Base-by-base conservation (phyloP, 2,113 vertebrate genomes). In the Limnothrissa miodon region DNA sequence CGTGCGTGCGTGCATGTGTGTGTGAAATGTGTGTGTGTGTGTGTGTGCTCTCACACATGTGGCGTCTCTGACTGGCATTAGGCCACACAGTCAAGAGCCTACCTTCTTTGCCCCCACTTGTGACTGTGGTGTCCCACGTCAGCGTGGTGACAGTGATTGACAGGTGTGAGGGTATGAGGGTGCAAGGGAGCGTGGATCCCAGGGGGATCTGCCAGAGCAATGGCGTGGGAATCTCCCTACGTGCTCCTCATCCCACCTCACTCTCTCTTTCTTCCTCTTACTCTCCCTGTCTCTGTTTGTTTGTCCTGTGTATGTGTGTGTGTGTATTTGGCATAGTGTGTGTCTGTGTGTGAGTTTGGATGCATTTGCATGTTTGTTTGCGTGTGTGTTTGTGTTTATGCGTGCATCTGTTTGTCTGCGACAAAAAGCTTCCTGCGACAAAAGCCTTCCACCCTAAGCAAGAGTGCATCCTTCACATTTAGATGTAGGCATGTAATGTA, bases 71-170 rank as follows among this genome's bases (percentile, higher is more conserved):
- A 80, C 59, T 84, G 82, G 81, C 86, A 83, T 79, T n/a, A 2
- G 25, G 29, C 78, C 53, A 66, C n/a, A 25, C 25, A 66, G 59
- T 66, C 59, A 66, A 66, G 59, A 66, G 59, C 29, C 59, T 15
- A 66, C 59, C 59, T 29, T 29, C n/a, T 6, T 29, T 13, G 1
- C 25, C 25, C 25, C 59, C 29, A 82, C 59, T 83, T 83, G 82
- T 79, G 59, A 59, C 80, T 66, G 80, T 70, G 36, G 80, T 78
- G 66, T 83, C 84, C 84, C 80, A 25, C 36, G 66, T 78, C 70
- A 70, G 74, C 81, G 39, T 74, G 33, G 86, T 83, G 87, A 88
- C 83, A 86, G 70, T 87, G 86, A 90, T 86, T 90, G 89, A 82
- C 85, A 90, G 83, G 51, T 80, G 80, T 78, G 45, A 83, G 56